Percentiles rank a stretch among this genome's conserved stretches.
Conservation (phyloP, 1,140 invertebrate species). For the Plectrocnemia conspersa region DNA sequence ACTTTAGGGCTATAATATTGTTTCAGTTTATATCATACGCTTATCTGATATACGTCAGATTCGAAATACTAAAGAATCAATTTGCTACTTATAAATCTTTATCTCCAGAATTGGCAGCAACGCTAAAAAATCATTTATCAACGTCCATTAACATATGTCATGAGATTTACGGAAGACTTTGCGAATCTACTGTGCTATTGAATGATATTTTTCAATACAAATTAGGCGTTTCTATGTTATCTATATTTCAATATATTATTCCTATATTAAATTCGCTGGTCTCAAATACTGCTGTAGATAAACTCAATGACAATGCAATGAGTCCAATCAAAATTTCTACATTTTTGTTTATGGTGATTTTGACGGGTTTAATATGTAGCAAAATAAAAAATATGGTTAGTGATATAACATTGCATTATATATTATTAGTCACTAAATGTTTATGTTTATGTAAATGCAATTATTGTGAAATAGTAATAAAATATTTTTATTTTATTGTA, state of each 20-base stretch:
- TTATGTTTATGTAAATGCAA: no score
- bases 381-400: conserved; percentile 13
- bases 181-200: background rate
- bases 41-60: conserved; percentile 6
- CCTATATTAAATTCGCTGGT: conserved; percentile 3
- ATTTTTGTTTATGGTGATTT: background rate
- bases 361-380: background rate
- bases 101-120: background rate
- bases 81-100: conserved; percentile 4
- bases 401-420: background rate
- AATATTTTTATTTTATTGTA: no score
- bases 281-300: background rate
- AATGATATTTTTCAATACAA: conserved; percentile 5
- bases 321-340: background rate
- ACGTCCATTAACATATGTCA: conserved; percentile 7
- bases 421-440: no score
- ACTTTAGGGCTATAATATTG: conserved; percentile 7
- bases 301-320: background rate
- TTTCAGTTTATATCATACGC: conserved; percentile 5
- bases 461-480: no score
- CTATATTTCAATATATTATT: conserved; percentile 5
- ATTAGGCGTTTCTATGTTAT: background rate
- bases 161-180: background rate
- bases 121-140: conserved; percentile 3
- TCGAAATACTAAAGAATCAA: conserved; percentile 8